Evolutionary conservation across 1,140 invertebrate genomes (phyloP).

Genomic region (Ephestia elutella): DNA sequence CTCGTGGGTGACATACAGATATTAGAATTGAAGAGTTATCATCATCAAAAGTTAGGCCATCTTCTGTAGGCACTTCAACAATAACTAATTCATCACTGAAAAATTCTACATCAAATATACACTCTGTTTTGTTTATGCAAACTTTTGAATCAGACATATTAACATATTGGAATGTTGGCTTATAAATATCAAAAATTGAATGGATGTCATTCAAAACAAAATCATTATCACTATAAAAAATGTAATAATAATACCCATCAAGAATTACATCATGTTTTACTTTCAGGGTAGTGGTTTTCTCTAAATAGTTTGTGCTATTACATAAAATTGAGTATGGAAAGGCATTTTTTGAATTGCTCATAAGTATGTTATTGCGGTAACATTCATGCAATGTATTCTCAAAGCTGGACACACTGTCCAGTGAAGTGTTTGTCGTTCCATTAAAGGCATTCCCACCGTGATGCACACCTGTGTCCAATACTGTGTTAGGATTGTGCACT

Average conservation of each 20-base stretch:
- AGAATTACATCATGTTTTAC: conserved; percentile 80
- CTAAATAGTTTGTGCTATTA: conserved; percentile 79
- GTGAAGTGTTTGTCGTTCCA: conserved; percentile 65
- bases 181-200: conserved; percentile 88
- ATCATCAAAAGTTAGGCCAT: conserved; percentile 83
- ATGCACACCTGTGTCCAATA: conserved; percentile 81
- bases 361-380: conserved; percentile 82
- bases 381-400: conserved; percentile 83
- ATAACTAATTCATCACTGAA: conserved; percentile 84
- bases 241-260: conserved; percentile 90
- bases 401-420: conserved; percentile 83
- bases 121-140: conserved; percentile 85
- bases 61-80: conserved; percentile 85
- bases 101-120: conserved; percentile 80
- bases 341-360: conserved; percentile 73
- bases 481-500: conserved; percentile 75
- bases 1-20: conserved; percentile 84
- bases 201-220: conserved; percentile 85
- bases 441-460: conserved; percentile 84
- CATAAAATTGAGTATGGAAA: conserved; percentile 81
- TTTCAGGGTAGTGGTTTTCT: conserved; percentile 76
- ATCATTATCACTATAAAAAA: conserved; percentile 91
- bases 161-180: conserved; percentile 85
- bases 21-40: conserved; percentile 81
- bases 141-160: conserved; percentile 79